These are phyloP conservation scores for Alviniconcha marisindica DNA, from an alignment of 1,140 invertebrate species.

Conservation along the genomic window DNA sequence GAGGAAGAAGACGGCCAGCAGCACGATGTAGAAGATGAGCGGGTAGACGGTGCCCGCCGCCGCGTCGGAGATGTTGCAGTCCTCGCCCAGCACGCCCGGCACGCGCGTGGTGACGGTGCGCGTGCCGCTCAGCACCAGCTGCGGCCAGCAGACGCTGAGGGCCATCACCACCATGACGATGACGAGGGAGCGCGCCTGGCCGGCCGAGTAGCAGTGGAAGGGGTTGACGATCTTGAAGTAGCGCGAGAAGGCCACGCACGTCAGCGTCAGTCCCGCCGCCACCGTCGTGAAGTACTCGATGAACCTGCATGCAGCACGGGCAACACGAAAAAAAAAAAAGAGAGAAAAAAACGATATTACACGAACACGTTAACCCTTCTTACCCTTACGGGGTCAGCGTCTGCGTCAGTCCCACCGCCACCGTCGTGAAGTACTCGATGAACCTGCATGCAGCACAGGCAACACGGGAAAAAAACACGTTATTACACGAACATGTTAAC, in stretches of 20 bases:
- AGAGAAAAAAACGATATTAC: no score
- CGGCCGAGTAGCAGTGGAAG: slow-evolving; percentile 29
- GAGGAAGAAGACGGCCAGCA: slow-evolving; percentile 33
- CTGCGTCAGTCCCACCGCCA: slow-evolving; percentile 32
- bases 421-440: slow-evolving; percentile 26
- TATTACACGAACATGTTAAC: no score
- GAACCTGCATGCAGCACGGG: slow-evolving; percentile 23
- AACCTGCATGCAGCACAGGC: no score
- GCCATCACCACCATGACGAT: slow-evolving; percentile 37
- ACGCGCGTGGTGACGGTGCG: slow-evolving; percentile 40
- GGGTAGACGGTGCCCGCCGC: slow-evolving; percentile 32
- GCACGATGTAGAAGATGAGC: slow-evolving; percentile 38
- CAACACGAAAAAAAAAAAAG: no score
- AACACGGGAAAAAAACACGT: no score
- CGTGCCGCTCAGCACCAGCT: slow-evolving; percentile 39
- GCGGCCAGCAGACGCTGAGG: slow-evolving; percentile 40
- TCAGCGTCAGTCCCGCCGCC: slow-evolving; percentile 36
- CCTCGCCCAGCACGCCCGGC: slow-evolving; percentile 35
- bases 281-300: slow-evolving; percentile 28
- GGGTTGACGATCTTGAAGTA: slow-evolving; percentile 45
- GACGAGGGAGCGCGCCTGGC: slow-evolving; percentile 38
- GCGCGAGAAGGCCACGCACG: slow-evolving; percentile 39
- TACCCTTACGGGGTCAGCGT: no score
- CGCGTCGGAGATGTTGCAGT: slow-evolving; percentile 40
- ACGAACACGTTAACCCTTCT: no score